Percentiles rank a stretch among this genome's conserved stretches.
phyloP scores from a whole-genome alignment of 2,113 vertebrate genomes.

The Festucalex cinctus region DNA sequence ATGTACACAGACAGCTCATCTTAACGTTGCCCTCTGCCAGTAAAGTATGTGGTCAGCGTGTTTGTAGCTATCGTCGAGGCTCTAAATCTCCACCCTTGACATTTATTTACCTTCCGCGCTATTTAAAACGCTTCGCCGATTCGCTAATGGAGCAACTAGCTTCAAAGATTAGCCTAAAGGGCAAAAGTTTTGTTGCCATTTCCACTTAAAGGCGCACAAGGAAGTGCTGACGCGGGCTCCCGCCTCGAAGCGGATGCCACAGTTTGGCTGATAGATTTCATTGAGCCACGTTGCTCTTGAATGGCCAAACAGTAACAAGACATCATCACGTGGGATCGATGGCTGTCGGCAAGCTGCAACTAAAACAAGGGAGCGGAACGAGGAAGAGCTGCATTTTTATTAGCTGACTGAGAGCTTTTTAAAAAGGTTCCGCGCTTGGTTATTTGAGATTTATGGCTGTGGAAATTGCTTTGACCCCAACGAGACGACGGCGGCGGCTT shows the following conservation, averaged over 20 bases:
- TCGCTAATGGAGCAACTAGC: slow-evolving; percentile 49
- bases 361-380: slow-evolving; percentile 44
- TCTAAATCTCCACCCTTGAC: slow-evolving; percentile 5
- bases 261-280: slow-evolving; percentile 53
- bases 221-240: slow-evolving; percentile 53
- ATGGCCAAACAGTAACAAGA: slow-evolving; percentile 55
- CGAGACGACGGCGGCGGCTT: slow-evolving; percentile 52
- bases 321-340: slow-evolving; percentile 58
- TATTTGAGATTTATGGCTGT: slow-evolving; percentile 66
- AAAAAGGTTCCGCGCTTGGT: slow-evolving; percentile 51
- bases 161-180: slow-evolving; percentile 63
- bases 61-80: slow-evolving; percentile 20
- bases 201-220: slow-evolving; percentile 19
- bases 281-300: slow-evolving; percentile 51
- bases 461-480: slow-evolving; percentile 66
- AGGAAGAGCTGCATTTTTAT: slow-evolving; percentile 53
- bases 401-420: slow-evolving; percentile 62
- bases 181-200: slow-evolving; percentile 40
- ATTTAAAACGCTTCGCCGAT: slow-evolving; percentile 48
- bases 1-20: background rate
- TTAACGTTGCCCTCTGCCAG: background rate
- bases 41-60: slow-evolving; percentile 8
- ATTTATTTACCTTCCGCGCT: slow-evolving; percentile 32
- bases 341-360: slow-evolving; percentile 37
- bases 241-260: slow-evolving; percentile 24